phyloP scores from a whole-genome alignment of 30 jellyfish, hydroid and myxozoan genomes.

The Aurelia coerulea region DNA sequence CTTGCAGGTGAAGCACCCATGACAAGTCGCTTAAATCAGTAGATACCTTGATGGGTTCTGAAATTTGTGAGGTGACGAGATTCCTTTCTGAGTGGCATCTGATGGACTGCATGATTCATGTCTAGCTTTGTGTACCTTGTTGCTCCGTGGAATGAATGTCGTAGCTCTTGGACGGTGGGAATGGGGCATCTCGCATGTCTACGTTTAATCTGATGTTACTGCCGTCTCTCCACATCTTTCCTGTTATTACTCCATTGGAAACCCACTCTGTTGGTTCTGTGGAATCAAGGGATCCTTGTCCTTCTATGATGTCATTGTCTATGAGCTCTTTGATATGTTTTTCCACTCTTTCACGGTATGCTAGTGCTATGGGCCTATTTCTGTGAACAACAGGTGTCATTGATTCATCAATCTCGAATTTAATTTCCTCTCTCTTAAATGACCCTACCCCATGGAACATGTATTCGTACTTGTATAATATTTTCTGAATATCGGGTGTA shows the following conservation, averaged over 20 bases:
- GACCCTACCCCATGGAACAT: constrained; percentile 19
- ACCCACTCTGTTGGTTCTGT: constrained; percentile 41
- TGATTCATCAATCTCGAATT: constrained; percentile 11
- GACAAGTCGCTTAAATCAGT: constrained; percentile 26
- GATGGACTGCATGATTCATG: constrained; percentile 29
- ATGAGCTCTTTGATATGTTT: constrained; percentile 37
- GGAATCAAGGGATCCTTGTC: constrained; percentile 51
- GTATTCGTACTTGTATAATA: constrained; percentile 3
- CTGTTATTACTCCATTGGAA: constrained; percentile 38
- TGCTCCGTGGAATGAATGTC: constrained; percentile 25
- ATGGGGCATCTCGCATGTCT: constrained; percentile 33
- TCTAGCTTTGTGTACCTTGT: constrained; percentile 11
- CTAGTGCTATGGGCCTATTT: constrained; percentile 32
- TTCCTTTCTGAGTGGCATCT: constrained; percentile 17
- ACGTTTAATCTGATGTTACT: constrained; percentile 4
- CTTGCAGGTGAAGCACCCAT: constrained; percentile 37
- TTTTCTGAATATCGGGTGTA: constrained; percentile 3
- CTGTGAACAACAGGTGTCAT: constrained; percentile 36
- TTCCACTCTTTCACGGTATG: constrained; percentile 19
- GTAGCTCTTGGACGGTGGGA: constrained; percentile 42
- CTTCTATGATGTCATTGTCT: constrained; percentile 61
- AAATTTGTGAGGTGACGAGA: constrained; percentile 28
- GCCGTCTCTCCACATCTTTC: constrained; percentile 33
- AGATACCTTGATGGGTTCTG: constrained; percentile 13
- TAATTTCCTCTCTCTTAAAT: constrained; percentile 9